phyloP scores from a whole-genome alignment of 2,113 vertebrate genomes.

The Oncorhynchus nerka region DNA sequence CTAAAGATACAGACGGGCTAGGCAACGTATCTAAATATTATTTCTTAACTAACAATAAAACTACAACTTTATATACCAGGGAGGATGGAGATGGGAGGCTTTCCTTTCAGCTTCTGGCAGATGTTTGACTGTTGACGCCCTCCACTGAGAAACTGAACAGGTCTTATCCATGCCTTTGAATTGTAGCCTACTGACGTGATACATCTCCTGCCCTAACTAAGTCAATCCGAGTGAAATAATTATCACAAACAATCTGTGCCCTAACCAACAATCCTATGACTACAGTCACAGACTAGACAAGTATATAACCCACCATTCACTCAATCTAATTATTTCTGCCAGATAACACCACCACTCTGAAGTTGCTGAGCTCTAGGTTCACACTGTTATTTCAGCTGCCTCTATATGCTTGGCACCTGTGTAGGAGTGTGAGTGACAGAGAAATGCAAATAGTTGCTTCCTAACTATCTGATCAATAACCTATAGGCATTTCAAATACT shows the following conservation, averaged over 20 bases:
- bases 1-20: neutral
- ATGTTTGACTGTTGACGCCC: slow-evolving; percentile 44
- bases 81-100: slow-evolving; percentile 15
- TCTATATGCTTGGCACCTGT: slow-evolving; percentile 24
- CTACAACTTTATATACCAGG: slow-evolving; percentile 21
- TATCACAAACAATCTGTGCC: slow-evolving; percentile 5
- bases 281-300: slow-evolving; percentile 12
- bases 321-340: slow-evolving; percentile 1
- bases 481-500: slow-evolving; percentile 2
- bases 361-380: neutral
- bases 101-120: slow-evolving; percentile 22
- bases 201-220: slow-evolving; percentile 2
- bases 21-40: neutral
- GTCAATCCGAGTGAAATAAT: slow-evolving; percentile 19
- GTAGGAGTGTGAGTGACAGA: slow-evolving; percentile 14
- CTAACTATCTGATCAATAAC: neutral
- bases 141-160: slow-evolving; percentile 47
- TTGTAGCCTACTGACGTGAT: neutral
- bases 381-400: slow-evolving; percentile 24
- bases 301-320: neutral
- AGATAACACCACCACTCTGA: neutral
- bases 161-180: neutral
- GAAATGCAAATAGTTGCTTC: neutral
- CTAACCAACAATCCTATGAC: neutral
- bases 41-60: slow-evolving; percentile 19